Evolutionary conservation across 2,888 invertebrate genomes (phyloP).

Genomic region (Aleiodes leptofemur): DNA sequence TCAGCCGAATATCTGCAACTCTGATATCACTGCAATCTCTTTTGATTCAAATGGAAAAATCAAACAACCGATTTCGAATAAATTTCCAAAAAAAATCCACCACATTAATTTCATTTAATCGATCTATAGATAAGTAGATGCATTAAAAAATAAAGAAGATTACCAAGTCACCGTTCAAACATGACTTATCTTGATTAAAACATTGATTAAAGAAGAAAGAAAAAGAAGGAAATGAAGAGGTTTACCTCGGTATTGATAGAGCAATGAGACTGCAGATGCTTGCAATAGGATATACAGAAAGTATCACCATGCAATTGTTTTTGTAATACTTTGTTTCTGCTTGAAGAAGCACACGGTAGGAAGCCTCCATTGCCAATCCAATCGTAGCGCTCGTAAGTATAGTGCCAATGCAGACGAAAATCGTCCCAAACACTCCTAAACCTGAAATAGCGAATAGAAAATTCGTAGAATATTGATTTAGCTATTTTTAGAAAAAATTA

Average conservation of each 20-base stretch:
- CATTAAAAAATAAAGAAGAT: too few species aligned
- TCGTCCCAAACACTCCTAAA: slow-evolving; percentile 66
- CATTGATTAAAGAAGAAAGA: neutral
- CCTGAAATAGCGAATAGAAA: slow-evolving; percentile 60
- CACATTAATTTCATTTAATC: too few species aligned
- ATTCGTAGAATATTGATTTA: neutral
- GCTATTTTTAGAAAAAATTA: too few species aligned
- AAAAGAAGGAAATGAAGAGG: neutral
- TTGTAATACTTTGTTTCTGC: slow-evolving; percentile 66
- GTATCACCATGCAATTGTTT: slow-evolving; percentile 63
- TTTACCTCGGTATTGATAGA: slow-evolving; percentile 70
- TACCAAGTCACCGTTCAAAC: neutral
- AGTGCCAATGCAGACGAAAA: slow-evolving; percentile 64
- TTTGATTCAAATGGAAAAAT: too few species aligned
- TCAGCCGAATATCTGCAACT: too few species aligned
- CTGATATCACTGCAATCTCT: too few species aligned
- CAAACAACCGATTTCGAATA: too few species aligned
- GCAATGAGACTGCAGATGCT: slow-evolving; percentile 69
- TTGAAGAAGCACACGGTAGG: slow-evolving; percentile 64
- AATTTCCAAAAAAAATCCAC: too few species aligned
- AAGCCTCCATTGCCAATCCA: slow-evolving; percentile 66
- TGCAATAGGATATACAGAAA: slow-evolving; percentile 69
- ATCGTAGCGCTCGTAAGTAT: slow-evolving; percentile 65
- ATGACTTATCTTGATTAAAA: neutral
- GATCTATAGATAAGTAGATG: too few species aligned